These are phyloP conservation scores for Monochamus saltuarius DNA, from an alignment of 1,140 invertebrate genomes.

Conservation along the genomic window DNA sequence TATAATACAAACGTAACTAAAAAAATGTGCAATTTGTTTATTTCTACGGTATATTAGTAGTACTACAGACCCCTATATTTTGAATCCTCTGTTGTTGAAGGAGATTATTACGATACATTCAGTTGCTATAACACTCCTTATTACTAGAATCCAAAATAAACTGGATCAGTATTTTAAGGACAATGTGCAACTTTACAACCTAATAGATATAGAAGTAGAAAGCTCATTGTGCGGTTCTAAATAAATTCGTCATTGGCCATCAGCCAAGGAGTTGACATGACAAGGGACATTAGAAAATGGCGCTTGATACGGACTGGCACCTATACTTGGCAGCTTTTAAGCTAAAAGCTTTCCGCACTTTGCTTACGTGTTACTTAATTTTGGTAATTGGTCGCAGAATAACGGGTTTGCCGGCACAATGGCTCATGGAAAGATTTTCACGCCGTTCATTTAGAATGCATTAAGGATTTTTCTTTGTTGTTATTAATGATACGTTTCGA, in stretches of 20 bases:
- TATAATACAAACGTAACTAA: too few species aligned
- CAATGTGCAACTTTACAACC: too few species aligned
- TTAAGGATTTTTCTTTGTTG: constrained; percentile 22
- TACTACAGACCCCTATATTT: too few species aligned
- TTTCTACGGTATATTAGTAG: too few species aligned
- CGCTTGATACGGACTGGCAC: constrained; percentile 41
- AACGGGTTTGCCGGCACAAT: constrained; percentile 35
- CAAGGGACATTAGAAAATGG: constrained; percentile 33
- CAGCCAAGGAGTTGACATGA: constrained; percentile 21
- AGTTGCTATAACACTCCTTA: too few species aligned
- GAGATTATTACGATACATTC: too few species aligned
- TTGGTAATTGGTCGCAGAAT: constrained; percentile 45
- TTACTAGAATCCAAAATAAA: too few species aligned
- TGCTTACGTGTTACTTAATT: constrained; percentile 48
- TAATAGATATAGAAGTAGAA: too few species aligned
- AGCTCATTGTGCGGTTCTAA: constrained; percentile 2
- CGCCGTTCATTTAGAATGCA: constrained; percentile 41
- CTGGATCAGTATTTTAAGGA: too few species aligned
- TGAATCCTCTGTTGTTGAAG: too few species aligned
- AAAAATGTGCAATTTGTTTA: too few species aligned
- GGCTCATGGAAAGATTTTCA: constrained; percentile 26
- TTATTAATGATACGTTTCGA: neutral
- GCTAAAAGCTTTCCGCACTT: constrained; percentile 51
- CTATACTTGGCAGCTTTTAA: constrained; percentile 43
- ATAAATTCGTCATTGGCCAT: constrained; percentile 27